These are phyloP conservation scores for Empis livida DNA, from an alignment of 2,888 invertebrate genomes.

Conservation along the genomic window DNA sequence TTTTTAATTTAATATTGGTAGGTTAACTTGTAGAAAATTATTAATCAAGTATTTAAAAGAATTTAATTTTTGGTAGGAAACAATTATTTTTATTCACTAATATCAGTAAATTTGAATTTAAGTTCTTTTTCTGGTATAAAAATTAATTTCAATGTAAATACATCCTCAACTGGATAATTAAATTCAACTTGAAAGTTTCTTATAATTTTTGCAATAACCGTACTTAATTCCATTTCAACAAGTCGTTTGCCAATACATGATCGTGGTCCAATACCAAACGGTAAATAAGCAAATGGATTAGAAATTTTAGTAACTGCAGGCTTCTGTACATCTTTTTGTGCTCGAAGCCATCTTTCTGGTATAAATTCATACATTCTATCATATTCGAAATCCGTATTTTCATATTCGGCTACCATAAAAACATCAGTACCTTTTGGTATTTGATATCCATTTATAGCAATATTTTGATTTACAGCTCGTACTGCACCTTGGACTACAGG, in stretches of 20 bases:
- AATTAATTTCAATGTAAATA: constrained; percentile 18
- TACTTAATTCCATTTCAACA: constrained; percentile 56
- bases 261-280: constrained; percentile 56
- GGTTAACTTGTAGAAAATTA: no score
- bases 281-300: constrained; percentile 44
- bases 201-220: constrained; percentile 33
- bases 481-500: constrained; percentile 46
- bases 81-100: constrained; percentile 12
- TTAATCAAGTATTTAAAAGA: no score
- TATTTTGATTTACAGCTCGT: constrained; percentile 40
- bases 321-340: constrained; percentile 10
- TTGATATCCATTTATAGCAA: constrained; percentile 47
- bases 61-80: no score
- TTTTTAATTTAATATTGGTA: no score
- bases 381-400: constrained; percentile 46
- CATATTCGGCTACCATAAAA: constrained; percentile 48
- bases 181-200: constrained; percentile 24
- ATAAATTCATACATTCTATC: constrained; percentile 45
- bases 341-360: constrained; percentile 58
- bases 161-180: constrained; percentile 19
- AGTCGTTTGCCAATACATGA: constrained; percentile 57
- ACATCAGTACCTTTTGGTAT: constrained; percentile 53
- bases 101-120: constrained; percentile 29
- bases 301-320: constrained; percentile 10
- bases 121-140: constrained; percentile 28